Evolutionary conservation across 2,888 invertebrate genomes (phyloP).

Genomic region (Antheraea assamensis): DNA sequence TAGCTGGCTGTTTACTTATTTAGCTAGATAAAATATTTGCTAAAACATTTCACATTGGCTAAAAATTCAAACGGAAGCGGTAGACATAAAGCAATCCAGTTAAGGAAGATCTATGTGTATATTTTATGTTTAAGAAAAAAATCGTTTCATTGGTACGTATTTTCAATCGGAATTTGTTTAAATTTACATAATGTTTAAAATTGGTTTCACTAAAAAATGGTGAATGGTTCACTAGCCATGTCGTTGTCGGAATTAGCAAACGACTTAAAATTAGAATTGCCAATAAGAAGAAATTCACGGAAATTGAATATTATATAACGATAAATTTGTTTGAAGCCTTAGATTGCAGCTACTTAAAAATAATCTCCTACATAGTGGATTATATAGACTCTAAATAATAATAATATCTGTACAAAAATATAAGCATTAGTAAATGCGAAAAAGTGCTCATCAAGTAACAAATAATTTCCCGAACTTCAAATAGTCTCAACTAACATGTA

Average conservation of each 20-base stretch:
- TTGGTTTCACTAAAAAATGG: background rate
- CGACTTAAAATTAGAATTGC: background rate
- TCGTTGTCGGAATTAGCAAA: background rate
- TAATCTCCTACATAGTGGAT: too few species aligned
- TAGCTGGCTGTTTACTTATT: conserved; percentile 12
- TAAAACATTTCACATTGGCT: conserved; percentile 7
- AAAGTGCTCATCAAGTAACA: too few species aligned
- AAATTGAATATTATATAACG: background rate
- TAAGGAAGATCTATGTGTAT: conserved; percentile 6
- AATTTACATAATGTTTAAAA: conserved; percentile 7
- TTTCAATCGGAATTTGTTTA: background rate
- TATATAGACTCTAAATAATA: too few species aligned
- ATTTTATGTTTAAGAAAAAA: background rate
- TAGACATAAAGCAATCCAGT: background rate
- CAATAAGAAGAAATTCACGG: background rate
- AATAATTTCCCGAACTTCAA: too few species aligned
- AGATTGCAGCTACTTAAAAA: too few species aligned
- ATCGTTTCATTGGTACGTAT: background rate
- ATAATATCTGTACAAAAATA: too few species aligned
- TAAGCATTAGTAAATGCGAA: too few species aligned
- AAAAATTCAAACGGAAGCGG: conserved; percentile 10
- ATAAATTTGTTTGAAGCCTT: background rate
- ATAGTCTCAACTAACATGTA: too few species aligned
- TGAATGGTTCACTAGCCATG: background rate
- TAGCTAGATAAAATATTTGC: conserved; percentile 4